Conservation (phyloP, 1,140 invertebrate species). For the Drosophila carrolli region DNA sequence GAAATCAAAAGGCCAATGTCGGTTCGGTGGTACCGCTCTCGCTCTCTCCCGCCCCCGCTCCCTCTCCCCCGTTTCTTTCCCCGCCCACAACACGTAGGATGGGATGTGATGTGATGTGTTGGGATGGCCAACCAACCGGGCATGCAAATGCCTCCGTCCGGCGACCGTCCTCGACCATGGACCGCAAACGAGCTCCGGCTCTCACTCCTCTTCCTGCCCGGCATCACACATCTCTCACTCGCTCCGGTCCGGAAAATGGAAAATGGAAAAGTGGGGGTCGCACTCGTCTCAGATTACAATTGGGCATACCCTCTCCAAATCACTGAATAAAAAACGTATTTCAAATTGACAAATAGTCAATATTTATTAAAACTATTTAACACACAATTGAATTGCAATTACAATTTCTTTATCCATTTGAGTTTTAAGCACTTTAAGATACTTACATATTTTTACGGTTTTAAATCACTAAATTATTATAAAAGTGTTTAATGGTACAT, state of each 20-base stretch:
- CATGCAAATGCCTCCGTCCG: conserved; percentile 69
- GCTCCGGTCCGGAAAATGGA: neutral
- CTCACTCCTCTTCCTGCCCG: neutral
- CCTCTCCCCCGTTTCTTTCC: neutral
- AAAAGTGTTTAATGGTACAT: too few species aligned
- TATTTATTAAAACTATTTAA: too few species aligned
- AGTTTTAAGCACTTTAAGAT: too few species aligned
- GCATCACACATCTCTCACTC: conserved; percentile 17
- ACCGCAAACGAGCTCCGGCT: conserved; percentile 46
- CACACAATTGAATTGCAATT: too few species aligned
- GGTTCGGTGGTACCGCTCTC: conserved; percentile 10
- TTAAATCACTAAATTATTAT: too few species aligned
- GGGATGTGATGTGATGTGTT: too few species aligned
- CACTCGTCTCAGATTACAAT: neutral
- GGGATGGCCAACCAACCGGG: conserved; percentile 42
- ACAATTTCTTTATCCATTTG: too few species aligned
- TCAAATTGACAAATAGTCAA: too few species aligned
- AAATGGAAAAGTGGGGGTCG: neutral
- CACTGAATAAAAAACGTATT: neutral
- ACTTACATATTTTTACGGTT: too few species aligned
- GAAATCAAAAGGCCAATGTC: conserved; percentile 59
- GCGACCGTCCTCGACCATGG: conserved; percentile 43
- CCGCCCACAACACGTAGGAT: conserved; percentile 51
- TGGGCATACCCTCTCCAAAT: neutral
- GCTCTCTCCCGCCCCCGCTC: neutral